A percentile compares a stretch with the other conserved stretches of the same genome.
phyloP scores from a whole-genome alignment of 2,797 vertebrate species.

The Darevskia nairensis region DNA sequence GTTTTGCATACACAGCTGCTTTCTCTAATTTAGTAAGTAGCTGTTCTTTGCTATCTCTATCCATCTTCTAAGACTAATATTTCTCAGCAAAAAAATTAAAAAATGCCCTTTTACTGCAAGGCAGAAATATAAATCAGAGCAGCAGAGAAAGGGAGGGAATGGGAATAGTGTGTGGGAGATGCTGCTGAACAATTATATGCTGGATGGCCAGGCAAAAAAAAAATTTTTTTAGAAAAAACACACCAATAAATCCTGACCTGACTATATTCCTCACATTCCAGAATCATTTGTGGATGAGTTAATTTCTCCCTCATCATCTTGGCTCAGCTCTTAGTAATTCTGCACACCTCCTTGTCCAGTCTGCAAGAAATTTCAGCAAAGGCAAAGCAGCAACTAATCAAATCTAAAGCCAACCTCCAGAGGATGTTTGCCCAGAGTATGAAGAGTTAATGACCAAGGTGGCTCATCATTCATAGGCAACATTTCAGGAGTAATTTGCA shows the following conservation, averaged over 20 bases:
- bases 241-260: background rate
- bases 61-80: background rate
- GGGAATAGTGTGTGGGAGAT: background rate
- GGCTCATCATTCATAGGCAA: background rate
- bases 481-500: background rate
- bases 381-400: background rate
- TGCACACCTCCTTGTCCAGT: background rate
- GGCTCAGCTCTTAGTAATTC: slow-evolving; percentile 7
- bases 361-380: background rate
- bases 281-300: background rate
- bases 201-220: background rate
- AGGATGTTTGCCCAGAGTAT: background rate
- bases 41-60: background rate
- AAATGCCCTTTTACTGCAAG: background rate
- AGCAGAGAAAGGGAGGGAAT: background rate
- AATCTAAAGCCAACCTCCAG: background rate
- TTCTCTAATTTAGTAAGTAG: background rate
- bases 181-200: background rate
- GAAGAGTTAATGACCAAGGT: background rate
- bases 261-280: background rate
- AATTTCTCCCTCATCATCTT: background rate
- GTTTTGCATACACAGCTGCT: background rate
- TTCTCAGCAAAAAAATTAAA: background rate
- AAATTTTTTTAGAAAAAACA: background rate
- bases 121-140: background rate